Conservation (phyloP, 2,888 invertebrate species). For the Stramonita haemastoma region DNA sequence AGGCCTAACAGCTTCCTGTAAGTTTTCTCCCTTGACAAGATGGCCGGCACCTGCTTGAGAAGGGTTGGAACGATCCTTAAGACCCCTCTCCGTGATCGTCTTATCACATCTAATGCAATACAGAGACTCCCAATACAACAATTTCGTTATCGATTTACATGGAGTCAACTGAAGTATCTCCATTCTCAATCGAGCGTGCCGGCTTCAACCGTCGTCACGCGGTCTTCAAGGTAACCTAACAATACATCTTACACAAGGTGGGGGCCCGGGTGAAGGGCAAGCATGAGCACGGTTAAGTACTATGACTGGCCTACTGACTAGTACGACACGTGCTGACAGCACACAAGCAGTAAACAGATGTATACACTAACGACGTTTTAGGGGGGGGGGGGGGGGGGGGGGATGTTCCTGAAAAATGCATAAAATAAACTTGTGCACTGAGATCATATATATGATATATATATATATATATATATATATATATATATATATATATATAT, state of each 20-base stretch:
- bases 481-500: too few relatives aligned
- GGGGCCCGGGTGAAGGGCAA: too few relatives aligned
- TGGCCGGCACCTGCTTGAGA: slow-evolving; percentile 12
- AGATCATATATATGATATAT: too few relatives aligned
- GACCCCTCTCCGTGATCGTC: background rate
- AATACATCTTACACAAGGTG: background rate
- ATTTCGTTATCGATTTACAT: background rate
- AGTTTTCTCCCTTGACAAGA: slow-evolving; percentile 2
- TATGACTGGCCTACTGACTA: too few relatives aligned
- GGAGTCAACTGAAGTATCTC: slow-evolving; percentile 17
- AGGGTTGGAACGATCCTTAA: background rate
- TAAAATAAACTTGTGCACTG: too few relatives aligned
- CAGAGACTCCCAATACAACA: background rate
- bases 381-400: too few relatives aligned
- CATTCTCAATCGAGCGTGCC: background rate
- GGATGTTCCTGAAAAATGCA: too few relatives aligned
- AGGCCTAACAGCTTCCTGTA: background rate
- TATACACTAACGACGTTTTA: too few relatives aligned
- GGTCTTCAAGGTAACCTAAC: background rate
- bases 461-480: too few relatives aligned
- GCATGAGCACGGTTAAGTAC: too few relatives aligned
- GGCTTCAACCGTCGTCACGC: background rate
- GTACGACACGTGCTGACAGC: too few relatives aligned
- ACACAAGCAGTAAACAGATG: too few relatives aligned
- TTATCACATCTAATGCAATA: background rate